Evolutionary conservation across 1,140 invertebrate species (phyloP).

Genomic region (Listronotus bonariensis): DNA sequence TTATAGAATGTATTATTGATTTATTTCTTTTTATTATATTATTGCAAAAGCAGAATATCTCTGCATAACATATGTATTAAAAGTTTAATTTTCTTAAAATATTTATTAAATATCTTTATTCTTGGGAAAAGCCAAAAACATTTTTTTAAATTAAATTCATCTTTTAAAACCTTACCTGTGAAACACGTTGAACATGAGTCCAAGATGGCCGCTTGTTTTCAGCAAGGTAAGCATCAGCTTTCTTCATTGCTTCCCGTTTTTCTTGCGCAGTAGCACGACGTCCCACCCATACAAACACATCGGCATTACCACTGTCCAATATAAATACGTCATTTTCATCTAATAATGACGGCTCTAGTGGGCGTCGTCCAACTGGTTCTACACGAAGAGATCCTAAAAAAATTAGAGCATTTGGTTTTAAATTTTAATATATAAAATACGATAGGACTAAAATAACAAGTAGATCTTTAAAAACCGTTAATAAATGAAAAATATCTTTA

Average conservation of each 20-base stretch:
- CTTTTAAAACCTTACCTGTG: slow-evolving; percentile 4
- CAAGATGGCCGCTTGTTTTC: slow-evolving; percentile 77
- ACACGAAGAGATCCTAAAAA: slow-evolving; percentile 65
- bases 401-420: background rate
- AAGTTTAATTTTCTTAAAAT: no score
- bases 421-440: background rate
- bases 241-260: slow-evolving; percentile 76
- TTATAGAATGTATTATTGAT: no score
- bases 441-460: background rate
- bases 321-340: slow-evolving; percentile 83
- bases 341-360: slow-evolving; percentile 72
- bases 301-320: slow-evolving; percentile 78
- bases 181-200: slow-evolving; percentile 65
- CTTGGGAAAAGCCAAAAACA: no score
- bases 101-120: no score
- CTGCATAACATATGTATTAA: no score
- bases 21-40: no score
- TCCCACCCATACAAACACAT: slow-evolving; percentile 87
- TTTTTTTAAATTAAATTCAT: no score
- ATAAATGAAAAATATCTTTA: no score
- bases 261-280: slow-evolving; percentile 76
- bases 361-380: slow-evolving; percentile 68
- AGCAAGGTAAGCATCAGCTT: slow-evolving; percentile 73
- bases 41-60: no score
- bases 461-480: background rate